Conservation (phyloP, 2,888 invertebrate genomes). For the Rhimphoctona megacephalus region DNA sequence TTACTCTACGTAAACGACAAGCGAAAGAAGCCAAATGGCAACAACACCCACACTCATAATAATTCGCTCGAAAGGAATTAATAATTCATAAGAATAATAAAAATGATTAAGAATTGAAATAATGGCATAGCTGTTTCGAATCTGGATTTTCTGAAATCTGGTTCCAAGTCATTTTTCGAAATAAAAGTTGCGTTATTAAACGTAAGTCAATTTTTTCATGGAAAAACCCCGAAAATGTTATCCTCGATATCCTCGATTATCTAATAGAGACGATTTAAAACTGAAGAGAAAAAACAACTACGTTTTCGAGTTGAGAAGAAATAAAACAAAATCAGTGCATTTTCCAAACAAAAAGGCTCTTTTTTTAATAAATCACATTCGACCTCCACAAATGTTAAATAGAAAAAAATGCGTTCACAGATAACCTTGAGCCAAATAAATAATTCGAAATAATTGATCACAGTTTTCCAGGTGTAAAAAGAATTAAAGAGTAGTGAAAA, state of each 20-base stretch:
- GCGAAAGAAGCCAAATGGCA: neutral
- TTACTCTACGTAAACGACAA: neutral
- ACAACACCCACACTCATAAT: neutral
- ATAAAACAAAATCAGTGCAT: neutral
- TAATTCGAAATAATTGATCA: no score
- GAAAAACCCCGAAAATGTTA: neutral
- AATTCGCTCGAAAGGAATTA: neutral
- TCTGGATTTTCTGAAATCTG: neutral
- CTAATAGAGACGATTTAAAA: neutral
- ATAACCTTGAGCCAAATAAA: no score
- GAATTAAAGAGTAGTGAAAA: no score
- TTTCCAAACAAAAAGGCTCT: no score
- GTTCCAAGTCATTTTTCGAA: no score
- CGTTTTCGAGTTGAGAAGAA: neutral
- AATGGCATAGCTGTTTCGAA: neutral
- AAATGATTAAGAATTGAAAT: neutral
- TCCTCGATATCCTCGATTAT: neutral
- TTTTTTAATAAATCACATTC: no score
- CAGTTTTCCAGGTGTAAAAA: no score
- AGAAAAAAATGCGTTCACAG: no score
- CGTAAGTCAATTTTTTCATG: neutral
- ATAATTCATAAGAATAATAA: neutral
- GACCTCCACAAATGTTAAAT: no score
- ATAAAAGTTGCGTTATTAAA: neutral
- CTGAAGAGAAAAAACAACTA: no score